Evolutionary conservation across 2,797 vertebrate species (phyloP).

Genomic region (Aeoliscus strigatus): DNA sequence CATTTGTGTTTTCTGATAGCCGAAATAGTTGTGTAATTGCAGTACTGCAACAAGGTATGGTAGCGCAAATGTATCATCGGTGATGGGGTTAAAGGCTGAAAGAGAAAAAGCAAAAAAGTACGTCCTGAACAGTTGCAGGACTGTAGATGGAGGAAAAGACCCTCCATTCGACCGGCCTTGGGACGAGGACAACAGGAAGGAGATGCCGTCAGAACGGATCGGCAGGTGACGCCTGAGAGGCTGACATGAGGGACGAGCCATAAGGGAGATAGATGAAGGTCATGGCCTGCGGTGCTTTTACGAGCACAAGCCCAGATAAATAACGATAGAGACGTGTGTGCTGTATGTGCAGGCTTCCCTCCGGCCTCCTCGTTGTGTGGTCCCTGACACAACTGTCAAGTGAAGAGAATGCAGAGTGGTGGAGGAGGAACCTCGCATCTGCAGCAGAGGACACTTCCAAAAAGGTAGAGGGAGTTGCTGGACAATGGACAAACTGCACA

Average conservation of each 20-base stretch:
- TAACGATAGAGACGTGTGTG: conserved; percentile 50
- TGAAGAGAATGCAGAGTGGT: conserved; percentile 31
- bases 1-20: too few species aligned
- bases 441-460: conserved; percentile 21
- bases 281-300: conserved; percentile 25
- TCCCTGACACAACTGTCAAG: conserved; percentile 52
- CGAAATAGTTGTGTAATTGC: too few species aligned
- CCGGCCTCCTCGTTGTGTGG: conserved; percentile 62
- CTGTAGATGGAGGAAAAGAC: too few species aligned
- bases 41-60: too few species aligned
- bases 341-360: too few species aligned
- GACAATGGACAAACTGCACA: too few species aligned
- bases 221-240: conserved; percentile 16
- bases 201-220: conserved; percentile 23
- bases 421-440: conserved; percentile 36
- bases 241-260: conserved; percentile 43
- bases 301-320: conserved; percentile 48
- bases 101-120: too few species aligned
- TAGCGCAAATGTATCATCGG: too few species aligned
- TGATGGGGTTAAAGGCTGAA: too few species aligned
- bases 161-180: too few species aligned
- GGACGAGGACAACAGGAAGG: too few species aligned
- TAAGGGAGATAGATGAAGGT: conserved; percentile 38
- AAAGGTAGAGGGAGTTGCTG: conserved; percentile 21
- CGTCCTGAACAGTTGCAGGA: too few species aligned